A percentile compares a stretch with the other conserved stretches of the same genome.
These are phyloP conservation scores for Caenorhabditis sulstoni DNA, from an alignment of 2,888 invertebrate species.

Conservation along the genomic window DNA sequence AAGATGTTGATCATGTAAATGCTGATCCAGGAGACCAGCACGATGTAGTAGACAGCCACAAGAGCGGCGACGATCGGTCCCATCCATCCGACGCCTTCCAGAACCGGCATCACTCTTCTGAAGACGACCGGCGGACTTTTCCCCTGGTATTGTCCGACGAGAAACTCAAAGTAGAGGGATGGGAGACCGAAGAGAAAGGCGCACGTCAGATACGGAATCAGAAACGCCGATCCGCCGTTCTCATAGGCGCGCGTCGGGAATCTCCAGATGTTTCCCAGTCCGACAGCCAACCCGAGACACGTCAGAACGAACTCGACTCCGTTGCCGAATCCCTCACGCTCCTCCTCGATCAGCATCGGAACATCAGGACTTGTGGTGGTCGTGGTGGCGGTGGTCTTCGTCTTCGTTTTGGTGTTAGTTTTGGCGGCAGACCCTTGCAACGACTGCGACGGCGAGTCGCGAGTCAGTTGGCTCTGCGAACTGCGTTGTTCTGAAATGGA, in stretches of 20 bases:
- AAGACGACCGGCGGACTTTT: constrained; percentile 42
- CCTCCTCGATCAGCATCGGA: background rate
- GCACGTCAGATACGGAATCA: constrained; percentile 81
- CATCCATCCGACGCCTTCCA: constrained; percentile 87
- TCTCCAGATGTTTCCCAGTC: constrained; percentile 72
- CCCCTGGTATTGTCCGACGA: constrained; percentile 76
- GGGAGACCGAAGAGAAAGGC: constrained; percentile 80
- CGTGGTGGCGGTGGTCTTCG: too few relatives aligned
- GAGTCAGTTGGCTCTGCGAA: too few relatives aligned
- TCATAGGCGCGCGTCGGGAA: constrained; percentile 60
- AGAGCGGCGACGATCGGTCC: constrained; percentile 93
- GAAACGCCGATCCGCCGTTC: constrained; percentile 78
- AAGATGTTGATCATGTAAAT: constrained; percentile 66
- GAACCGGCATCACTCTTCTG: constrained; percentile 36
- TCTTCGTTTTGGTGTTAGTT: too few relatives aligned
- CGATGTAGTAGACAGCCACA: constrained; percentile 75
- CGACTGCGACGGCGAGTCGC: too few relatives aligned
- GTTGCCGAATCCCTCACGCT: constrained; percentile 55
- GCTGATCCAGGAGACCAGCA: constrained; percentile 74
- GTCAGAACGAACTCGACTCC: constrained; percentile 73
- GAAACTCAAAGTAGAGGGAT: constrained; percentile 80
- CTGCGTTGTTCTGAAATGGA: too few relatives aligned
- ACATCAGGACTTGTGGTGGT: too few relatives aligned
- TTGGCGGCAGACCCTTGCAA: too few relatives aligned
- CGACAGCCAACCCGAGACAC: constrained; percentile 74